Conservation (phyloP, 2,797 vertebrate genomes). For the Sebastes cheni region DNA sequence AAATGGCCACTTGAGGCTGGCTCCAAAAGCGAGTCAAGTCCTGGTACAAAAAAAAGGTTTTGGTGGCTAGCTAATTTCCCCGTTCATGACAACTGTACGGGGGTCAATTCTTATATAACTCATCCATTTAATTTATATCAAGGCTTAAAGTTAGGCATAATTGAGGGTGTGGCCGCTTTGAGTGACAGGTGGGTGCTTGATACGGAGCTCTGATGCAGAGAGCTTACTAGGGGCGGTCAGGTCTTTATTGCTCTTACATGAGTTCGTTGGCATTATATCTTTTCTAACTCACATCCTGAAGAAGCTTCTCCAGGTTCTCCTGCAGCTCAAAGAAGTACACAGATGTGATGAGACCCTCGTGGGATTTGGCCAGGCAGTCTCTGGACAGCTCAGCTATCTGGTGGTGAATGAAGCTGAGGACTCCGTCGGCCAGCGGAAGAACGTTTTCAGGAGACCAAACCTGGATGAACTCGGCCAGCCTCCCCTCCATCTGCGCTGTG, state of each 20-base stretch:
- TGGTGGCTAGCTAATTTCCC: too few species aligned
- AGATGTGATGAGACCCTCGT: slow-evolving; percentile 90
- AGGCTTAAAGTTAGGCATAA: too few species aligned
- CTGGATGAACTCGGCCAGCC: slow-evolving; percentile 87
- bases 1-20: too few species aligned
- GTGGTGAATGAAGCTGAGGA: slow-evolving; percentile 95
- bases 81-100: fast-evolving
- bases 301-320: slow-evolving; percentile 92
- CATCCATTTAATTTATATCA: too few species aligned
- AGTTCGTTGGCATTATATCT: background rate
- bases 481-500: slow-evolving; percentile 92
- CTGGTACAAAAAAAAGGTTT: too few species aligned
- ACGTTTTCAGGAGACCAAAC: slow-evolving; percentile 87
- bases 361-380: slow-evolving; percentile 91
- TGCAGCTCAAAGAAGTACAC: slow-evolving; percentile 94
- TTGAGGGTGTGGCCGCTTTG: too few species aligned
- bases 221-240: background rate
- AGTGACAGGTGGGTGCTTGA: too few species aligned
- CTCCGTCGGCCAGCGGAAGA: slow-evolving; percentile 88
- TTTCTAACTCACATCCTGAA: slow-evolving; percentile 86
- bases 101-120: too few species aligned
- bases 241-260: background rate
- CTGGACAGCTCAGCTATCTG: slow-evolving; percentile 92
- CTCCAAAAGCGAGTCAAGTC: too few species aligned
- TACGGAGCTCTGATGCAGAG: too few species aligned